Evolutionary conservation across 2,797 vertebrate genomes (phyloP).

Genomic region (Neosilurus hyrtlii): DNA sequence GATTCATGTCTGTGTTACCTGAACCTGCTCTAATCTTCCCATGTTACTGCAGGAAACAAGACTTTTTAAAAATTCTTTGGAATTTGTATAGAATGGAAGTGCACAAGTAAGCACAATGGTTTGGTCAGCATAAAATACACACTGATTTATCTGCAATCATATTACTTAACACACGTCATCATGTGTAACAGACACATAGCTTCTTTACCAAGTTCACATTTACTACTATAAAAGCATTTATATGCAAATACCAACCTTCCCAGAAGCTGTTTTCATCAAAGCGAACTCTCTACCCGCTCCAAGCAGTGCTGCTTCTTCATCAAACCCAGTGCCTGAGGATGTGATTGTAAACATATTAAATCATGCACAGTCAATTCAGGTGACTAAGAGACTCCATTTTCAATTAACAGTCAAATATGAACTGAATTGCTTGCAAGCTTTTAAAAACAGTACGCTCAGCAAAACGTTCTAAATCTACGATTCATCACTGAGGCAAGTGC

Average conservation of each 20-base stretch:
- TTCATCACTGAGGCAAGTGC: not conserved
- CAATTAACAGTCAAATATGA: not conserved
- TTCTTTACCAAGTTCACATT: constrained; percentile 8
- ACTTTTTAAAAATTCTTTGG: not conserved
- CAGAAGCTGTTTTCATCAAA: constrained; percentile 96
- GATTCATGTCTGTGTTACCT: not conserved
- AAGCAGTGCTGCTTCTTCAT: constrained; percentile 94
- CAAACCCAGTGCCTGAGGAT: constrained; percentile 91
- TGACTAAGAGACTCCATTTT: not conserved
- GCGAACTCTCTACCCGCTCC: constrained; percentile 98
- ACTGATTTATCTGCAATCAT: not conserved
- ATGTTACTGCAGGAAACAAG: not conserved
- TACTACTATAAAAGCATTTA: not conserved
- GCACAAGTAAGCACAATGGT: not conserved
- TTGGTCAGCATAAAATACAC: not conserved
- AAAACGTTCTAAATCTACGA: not conserved
- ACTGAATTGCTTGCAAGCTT: not conserved
- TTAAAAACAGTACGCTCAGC: not conserved
- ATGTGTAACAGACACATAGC: not conserved
- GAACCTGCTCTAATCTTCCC: not conserved
- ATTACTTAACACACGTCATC: no score
- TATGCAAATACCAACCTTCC: constrained; percentile 81
- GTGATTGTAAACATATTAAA: constrained; percentile 30
- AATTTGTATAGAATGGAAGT: not conserved
- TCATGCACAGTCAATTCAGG: not conserved